These are phyloP conservation scores for Mugil cephalus DNA, from an alignment of 2,113 vertebrate genomes.

Conservation along the genomic window DNA sequence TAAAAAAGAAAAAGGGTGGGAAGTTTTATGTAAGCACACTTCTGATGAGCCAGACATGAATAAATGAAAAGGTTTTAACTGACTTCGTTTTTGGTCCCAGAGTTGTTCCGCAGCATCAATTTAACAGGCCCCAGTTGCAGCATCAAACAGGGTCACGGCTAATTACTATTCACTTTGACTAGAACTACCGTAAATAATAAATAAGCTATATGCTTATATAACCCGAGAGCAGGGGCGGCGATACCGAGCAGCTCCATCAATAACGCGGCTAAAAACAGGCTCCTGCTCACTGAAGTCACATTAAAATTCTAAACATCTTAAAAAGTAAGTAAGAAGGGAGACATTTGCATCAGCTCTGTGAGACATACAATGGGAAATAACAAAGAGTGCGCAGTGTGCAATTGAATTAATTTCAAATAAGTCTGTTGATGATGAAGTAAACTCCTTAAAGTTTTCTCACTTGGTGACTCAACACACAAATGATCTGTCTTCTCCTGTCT, in stretches of 20 bases:
- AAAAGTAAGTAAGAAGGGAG: background rate
- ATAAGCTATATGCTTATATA: constrained; percentile 71
- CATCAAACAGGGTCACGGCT: constrained; percentile 74
- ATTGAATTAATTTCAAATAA: constrained; percentile 42
- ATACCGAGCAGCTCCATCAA: constrained; percentile 32
- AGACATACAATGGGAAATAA: constrained; percentile 25
- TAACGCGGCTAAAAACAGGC: constrained; percentile 26
- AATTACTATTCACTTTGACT: constrained; percentile 76
- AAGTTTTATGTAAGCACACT: constrained; percentile 38
- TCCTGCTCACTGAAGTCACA: constrained; percentile 21
- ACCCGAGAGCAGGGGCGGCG: constrained; percentile 22
- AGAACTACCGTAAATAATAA: constrained; percentile 66
- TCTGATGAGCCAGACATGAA: constrained; percentile 65
- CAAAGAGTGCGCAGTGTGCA: background rate
- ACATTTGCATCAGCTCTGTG: constrained; percentile 5
- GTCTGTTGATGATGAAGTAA: constrained; percentile 17
- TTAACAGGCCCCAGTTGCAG: constrained; percentile 73
- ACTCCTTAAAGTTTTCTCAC: constrained; percentile 34
- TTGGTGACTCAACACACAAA: constrained; percentile 38
- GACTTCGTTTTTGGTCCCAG: constrained; percentile 60
- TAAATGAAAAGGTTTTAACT: constrained; percentile 72
- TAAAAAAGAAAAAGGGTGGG: constrained; percentile 13
- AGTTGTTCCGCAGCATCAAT: constrained; percentile 67
- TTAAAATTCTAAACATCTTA: constrained; percentile 17
- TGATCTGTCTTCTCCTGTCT: constrained; percentile 26